Base-by-base conservation (phyloP, 2,888 invertebrate genomes). In the Hyles lineata region DNA sequence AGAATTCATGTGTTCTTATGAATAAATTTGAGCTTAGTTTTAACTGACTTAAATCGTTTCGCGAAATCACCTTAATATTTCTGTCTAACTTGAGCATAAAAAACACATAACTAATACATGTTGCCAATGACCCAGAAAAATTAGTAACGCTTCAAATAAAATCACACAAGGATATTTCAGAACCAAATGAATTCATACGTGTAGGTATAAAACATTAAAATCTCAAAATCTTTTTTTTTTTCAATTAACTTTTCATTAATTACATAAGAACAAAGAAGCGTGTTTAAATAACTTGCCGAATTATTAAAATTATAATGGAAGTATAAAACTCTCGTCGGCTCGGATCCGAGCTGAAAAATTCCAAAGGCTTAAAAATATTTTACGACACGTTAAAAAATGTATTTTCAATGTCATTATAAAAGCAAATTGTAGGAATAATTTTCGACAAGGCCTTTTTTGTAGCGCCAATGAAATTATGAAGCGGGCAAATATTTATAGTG, bases 391-490 rank as follows among this genome's bases (percentile, higher is more conserved):
- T 43, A 0, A 63, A 43, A 43, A 35, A 15, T 63, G 21, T 63
- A 63, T 62, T 62, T 63, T 62, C 35, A 21, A 35, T 43, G 43
- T 63, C 63, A 63, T 35, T 62, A 62, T 35, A 19, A 35, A 21
- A 63, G 63, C 63, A 43, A 62, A 63, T 63, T 62, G 35, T 35
- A 21, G 21, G 35, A 63, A 63, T 35, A 63, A 63, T 63, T 63
- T 63, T 21, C 19, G 62, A 58, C 32, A 29, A 62, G 21, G 25
- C 29, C 61, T 29, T 61, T 61, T 63, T 35, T 11, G 21, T 21
- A 63, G 63, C 63, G 19, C 29, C 61, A 29, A 17, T 35, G 32
- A 5, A 63, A 43, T 25, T 23, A 23, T 25, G 60, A 60, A 60
- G 15, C 11, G 15, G 11, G 23, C 23, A 23, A 35, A 43, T 43